Conservation (phyloP, 2,888 invertebrate genomes). For the Tribolium freemani region DNA sequence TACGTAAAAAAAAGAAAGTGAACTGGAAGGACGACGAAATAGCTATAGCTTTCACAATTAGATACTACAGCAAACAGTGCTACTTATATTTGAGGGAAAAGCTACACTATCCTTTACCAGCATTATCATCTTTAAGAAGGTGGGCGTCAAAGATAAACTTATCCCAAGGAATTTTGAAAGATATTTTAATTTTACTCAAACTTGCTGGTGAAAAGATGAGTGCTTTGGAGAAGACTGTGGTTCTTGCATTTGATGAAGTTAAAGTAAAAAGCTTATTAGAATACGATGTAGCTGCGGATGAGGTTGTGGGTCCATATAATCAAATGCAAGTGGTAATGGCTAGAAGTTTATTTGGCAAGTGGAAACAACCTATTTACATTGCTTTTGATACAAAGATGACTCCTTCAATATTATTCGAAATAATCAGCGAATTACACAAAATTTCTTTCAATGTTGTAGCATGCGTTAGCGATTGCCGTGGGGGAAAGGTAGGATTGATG, state of each 20-base stretch:
- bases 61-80: constrained; percentile 37
- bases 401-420: constrained; percentile 14
- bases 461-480: constrained; percentile 50
- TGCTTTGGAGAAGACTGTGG: constrained; percentile 36
- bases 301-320: constrained; percentile 39
- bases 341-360: constrained; percentile 45
- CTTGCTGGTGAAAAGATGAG: constrained; percentile 38
- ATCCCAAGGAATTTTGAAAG: constrained; percentile 33
- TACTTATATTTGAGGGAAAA: constrained; percentile 23
- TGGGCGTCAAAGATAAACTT: constrained; percentile 43
- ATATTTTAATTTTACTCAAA: constrained; percentile 33
- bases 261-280: constrained; percentile 38
- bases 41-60: constrained; percentile 33
- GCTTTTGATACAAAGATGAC: constrained; percentile 46
- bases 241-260: constrained; percentile 41
- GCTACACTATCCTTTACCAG: constrained; percentile 33
- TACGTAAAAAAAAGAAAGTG: constrained; percentile 27
- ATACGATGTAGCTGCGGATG: constrained; percentile 33
- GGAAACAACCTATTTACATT: constrained; percentile 51
- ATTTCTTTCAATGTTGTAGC: constrained; percentile 48
- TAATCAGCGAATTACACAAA: constrained; percentile 32
- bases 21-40: constrained; percentile 35
- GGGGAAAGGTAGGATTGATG: constrained; percentile 48
- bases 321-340: constrained; percentile 44
- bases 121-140: constrained; percentile 37